Base-by-base conservation (phyloP, 2,797 vertebrate genomes). In the Harpagifer antarcticus region DNA sequence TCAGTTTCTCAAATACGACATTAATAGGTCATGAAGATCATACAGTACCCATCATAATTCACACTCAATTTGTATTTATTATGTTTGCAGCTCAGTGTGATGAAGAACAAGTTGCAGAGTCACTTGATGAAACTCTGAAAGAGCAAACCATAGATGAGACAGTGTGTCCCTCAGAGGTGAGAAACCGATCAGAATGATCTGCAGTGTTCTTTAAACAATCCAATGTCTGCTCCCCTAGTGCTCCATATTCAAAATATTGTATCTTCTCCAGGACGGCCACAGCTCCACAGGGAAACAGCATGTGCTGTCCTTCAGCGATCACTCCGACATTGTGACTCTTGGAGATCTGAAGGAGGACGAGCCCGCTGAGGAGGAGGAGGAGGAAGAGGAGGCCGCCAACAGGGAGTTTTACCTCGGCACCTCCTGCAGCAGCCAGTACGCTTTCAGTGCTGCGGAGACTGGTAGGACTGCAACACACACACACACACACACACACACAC, bases 271-370 rank as follows among this genome's bases (percentile, higher is more conserved):
- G 96, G 89, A 16, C 16, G 88, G 66, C 68, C 90, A 84, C 56
- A 81, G 78, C 56, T 84, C 82, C 37, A 44, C 74, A 33, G 85
- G 53, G 53, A 95, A 95, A 61, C 96, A 96, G 72, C 93, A 79
- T 3, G 89, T 91, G 79, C 94, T 96, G 85, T 91, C 97, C 64
- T 88, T 93, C 87, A 99, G 98, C 0, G 97, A 99, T 74, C 96
- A 98, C 88, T 99, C 98, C 1, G 98, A 99, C 91, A 99, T 99
- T 40, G 93, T 99, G 89, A 99, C 96, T 3, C 95, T 99, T 43
- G 94, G 96, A 64, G 94, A 96, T 66, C 78, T 94, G n/a, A 96
- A 93, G 85, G 93, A 94, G 60, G 90, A 87, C 8, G 93, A 93
- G 74, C 95, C 94, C 19, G 87, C 93, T 27, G 82, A 83, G 54